phyloP scores from a whole-genome alignment of 2,113 vertebrate genomes.

The Passer domesticus region DNA sequence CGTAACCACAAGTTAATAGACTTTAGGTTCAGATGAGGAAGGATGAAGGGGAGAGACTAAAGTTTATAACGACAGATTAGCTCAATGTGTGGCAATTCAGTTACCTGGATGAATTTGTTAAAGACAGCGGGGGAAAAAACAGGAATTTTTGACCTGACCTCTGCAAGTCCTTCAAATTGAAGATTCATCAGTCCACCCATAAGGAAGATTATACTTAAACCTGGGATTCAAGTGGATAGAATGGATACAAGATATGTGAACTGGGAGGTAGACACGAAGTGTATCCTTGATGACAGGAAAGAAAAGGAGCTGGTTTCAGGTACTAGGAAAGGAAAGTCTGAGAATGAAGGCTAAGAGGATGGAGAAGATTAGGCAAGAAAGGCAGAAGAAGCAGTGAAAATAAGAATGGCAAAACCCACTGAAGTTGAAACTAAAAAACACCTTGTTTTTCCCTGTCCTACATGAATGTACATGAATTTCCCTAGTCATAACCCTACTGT shows the following conservation, averaged over 20 bases:
- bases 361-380: background rate
- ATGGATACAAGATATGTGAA: background rate
- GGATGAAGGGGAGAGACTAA: background rate
- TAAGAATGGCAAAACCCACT: background rate
- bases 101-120: background rate
- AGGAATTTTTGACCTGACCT: background rate
- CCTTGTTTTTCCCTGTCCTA: background rate
- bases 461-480: background rate
- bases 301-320: background rate
- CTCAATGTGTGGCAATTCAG: background rate
- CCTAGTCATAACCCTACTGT: background rate
- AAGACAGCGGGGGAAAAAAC: background rate
- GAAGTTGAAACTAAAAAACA: background rate
- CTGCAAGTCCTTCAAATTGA: background rate
- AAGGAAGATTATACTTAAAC: background rate
- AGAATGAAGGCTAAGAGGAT: background rate
- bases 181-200: background rate
- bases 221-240: background rate
- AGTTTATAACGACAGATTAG: background rate
- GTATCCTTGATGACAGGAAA: background rate
- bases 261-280: background rate
- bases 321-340: background rate
- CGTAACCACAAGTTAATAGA: background rate
- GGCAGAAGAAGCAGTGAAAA: background rate
- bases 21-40: background rate